Conservation (phyloP, 2,113 vertebrate genomes). For the Rhynchopsitta pachyrhyncha region DNA sequence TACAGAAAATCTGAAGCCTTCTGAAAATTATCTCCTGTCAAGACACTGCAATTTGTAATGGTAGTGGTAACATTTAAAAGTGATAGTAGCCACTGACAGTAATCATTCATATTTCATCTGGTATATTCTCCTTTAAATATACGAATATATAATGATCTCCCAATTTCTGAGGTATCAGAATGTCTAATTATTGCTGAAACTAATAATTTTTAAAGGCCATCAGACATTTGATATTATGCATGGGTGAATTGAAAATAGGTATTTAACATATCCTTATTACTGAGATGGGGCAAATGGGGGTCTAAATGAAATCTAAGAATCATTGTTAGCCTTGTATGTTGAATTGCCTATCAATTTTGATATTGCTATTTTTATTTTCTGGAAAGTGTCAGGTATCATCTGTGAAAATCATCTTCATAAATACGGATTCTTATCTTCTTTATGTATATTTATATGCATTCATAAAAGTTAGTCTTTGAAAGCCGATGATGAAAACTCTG, state of each 20-base stretch:
- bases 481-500: not conserved
- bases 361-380: not conserved
- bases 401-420: not conserved
- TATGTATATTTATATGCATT: not conserved
- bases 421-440: not conserved
- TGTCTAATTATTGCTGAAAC: not conserved
- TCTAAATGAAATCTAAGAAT: not conserved
- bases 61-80: not conserved
- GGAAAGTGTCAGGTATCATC: not conserved
- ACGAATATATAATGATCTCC: not conserved
- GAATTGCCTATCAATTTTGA: not conserved
- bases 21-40: not conserved
- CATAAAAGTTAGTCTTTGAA: not conserved
- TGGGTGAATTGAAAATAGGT: not conserved
- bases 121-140: not conserved
- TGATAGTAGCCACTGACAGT: not conserved
- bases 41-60: not conserved
- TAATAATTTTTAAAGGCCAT: not conserved
- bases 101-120: not conserved
- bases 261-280: not conserved
- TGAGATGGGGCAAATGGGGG: not conserved
- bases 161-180: not conserved
- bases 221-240: not conserved
- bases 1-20: not conserved
- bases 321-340: not conserved